Conservation (phyloP, 1,140 invertebrate species). For the Drosophila nikananu region DNA sequence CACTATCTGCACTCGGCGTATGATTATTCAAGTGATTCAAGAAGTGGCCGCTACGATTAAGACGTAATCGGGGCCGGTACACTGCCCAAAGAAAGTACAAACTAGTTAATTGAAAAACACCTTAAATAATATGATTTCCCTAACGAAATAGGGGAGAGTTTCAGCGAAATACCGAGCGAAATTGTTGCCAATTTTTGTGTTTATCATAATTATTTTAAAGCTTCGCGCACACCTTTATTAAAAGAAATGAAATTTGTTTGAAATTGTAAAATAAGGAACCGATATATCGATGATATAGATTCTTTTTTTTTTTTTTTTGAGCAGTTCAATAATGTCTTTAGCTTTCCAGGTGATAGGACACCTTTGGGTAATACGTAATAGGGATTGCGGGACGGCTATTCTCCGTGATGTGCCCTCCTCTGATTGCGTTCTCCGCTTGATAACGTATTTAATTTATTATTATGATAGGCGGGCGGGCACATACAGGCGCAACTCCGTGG, state of each 20-base stretch:
- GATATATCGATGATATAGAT: not conserved
- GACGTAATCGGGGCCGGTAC: conserved; percentile 2
- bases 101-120: not conserved
- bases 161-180: not conserved
- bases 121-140: no score
- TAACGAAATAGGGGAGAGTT: not conserved
- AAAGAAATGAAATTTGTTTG: not conserved
- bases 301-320: not conserved
- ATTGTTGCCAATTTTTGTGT: not conserved
- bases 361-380: conserved; percentile 10
- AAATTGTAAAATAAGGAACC: not conserved
- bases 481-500: conserved; percentile 10
- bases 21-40: conserved; percentile 30
- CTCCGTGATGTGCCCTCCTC: conserved; percentile 6
- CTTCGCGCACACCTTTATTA: not conserved
- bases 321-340: not conserved
- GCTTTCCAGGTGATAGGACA: conserved; percentile 3
- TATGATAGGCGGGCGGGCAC: conserved; percentile 47
- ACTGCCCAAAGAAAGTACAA: not conserved
- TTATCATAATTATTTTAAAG: not conserved
- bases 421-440: conserved; percentile 52
- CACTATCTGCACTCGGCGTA: conserved; percentile 14
- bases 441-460: conserved; percentile 82
- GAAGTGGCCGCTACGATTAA: conserved; percentile 18
- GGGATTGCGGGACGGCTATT: not conserved